Evolutionary conservation across 2,113 vertebrate species (phyloP), one percentile per base, ranked within the genome.

Genomic region (Felis chaus): DNA sequence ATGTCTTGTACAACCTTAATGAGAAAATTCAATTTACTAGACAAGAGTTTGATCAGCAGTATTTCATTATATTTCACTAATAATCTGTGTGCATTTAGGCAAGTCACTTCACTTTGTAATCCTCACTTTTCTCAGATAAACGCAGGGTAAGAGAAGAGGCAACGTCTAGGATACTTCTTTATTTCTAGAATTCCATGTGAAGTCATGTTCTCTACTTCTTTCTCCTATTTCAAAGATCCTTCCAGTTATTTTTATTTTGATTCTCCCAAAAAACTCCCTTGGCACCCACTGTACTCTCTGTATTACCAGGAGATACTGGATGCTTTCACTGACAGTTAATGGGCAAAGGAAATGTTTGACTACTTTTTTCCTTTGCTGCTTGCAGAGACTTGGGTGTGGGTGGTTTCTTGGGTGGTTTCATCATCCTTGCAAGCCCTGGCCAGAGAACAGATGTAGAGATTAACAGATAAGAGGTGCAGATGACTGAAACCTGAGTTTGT

Each of bases 1-100:
- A 7, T 91, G 90, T 93, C 68, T 25, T 87, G 33, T 94, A 92
- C 94, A 96, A 82, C 19, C 91, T 68, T 79, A 73, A 96, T 80
- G 86, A 79, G 85, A 74, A 79, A 91, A 96, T 94, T 65, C 65
- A 82, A 19, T 94, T 87, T 95, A n/a, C 3, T 45, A 83, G 45
- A 86, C 14, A 21, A 61, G 50, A 89, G n/a, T 94, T 73, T 79
- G 68, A 53, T 53, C 36, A 86, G 15, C 18, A 79, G 12, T 73
- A 48, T 84, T 92, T 92, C 55, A 9, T 16, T 92, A 66, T 21
- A 63, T 92, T 92, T 63, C 23, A 57, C 55, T 69, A 82, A 71
- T 50, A 92, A 90, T 83, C n/a, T 90, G 36, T 76, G 36, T 84
- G 25, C 23, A 33, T 85, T 68, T 80, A 92, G 15, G 61, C 33